Base-by-base conservation (phyloP, 23 tunicate genomes). In the Diplosoma virens region DNA sequence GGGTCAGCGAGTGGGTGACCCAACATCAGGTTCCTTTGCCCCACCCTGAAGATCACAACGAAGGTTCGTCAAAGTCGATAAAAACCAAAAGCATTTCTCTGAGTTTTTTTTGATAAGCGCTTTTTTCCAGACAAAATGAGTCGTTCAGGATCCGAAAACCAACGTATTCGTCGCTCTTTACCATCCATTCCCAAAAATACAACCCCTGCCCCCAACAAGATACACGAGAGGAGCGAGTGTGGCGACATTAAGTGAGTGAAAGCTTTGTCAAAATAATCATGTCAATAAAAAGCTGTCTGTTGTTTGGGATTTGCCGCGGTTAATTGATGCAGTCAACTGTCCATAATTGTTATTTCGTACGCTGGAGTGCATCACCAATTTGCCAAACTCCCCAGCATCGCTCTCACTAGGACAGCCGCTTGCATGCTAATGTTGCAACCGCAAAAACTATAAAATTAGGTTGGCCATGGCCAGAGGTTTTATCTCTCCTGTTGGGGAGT, bases 1-100 rank as follows among this genome's bases (percentile, higher is more conserved):
- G 81, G 81, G 94, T 87, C 37, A 81, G 77, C 33, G 94, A 87
- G 41, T 87, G 94, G 94, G 77, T 87, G 34, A 67, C 68, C 24
- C 94, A 87, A 67, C 94, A 87, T 58, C 94, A 82, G 35, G 52
- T 71, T 33, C 59, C 81, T 0, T 37, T 63, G 14, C 75, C 35
- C 24, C 50, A 35, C 11, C 32, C 46, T 4, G 58, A 50, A 18
- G 41, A 68, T 3, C n/a, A 21, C 67, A 80, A 80, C 84, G 70
- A 78, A 67, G 74, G 74, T 34, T 5, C 50, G 14, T 41, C 11
- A 41, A 7, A 14, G 14, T 7, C 9, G 50, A 41, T 41, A 41
- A 7, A 14, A 41, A 41, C 50, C 50, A 41, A 41, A 9, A 41
- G 50, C 9, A 41, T 7, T 7, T 9, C 14, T 20, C 25, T 56